Evolutionary conservation across 2,888 invertebrate species (phyloP).

Genomic region (Drosophila nigricruria): DNA sequence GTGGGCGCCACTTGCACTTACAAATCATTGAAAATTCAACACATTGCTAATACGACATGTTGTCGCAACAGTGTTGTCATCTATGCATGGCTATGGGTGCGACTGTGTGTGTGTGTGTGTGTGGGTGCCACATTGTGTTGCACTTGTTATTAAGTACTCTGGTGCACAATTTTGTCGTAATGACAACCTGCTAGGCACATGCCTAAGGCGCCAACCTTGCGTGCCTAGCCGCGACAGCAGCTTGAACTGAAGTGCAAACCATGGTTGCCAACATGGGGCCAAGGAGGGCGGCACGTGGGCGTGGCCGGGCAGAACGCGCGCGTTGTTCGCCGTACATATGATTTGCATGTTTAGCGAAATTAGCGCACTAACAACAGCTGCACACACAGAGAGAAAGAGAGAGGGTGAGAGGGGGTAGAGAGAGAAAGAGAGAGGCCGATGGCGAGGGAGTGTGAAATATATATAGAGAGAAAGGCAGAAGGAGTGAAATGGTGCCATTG

Average conservation of each 20-base stretch:
- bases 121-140: constrained; percentile 71
- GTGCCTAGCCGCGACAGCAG: constrained; percentile 74
- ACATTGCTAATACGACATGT: constrained; percentile 76
- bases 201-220: constrained; percentile 76
- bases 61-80: constrained; percentile 63
- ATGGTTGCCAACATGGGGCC: constrained; percentile 14
- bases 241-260: constrained; percentile 67
- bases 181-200: constrained; percentile 78
- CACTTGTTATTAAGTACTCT: constrained; percentile 80
- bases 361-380: constrained; percentile 80
- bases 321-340: constrained; percentile 65
- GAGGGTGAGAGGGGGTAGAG: background rate
- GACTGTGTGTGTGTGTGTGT: constrained; percentile 29
- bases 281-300: constrained; percentile 17
- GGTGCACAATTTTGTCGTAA: constrained; percentile 77
- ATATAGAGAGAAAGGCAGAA: background rate
- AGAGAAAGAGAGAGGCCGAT: constrained; percentile 1
- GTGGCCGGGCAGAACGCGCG: constrained; percentile 34
- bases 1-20: constrained; percentile 63
- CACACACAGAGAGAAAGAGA: constrained; percentile 34
- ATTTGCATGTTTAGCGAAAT: constrained; percentile 80
- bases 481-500: background rate
- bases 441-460: background rate
- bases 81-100: constrained; percentile 12
- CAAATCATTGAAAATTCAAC: constrained; percentile 79